Evolutionary conservation across 35 echinoderm and acorn worm species (phyloP).

Genomic region (Lytechinus pictus): DNA sequence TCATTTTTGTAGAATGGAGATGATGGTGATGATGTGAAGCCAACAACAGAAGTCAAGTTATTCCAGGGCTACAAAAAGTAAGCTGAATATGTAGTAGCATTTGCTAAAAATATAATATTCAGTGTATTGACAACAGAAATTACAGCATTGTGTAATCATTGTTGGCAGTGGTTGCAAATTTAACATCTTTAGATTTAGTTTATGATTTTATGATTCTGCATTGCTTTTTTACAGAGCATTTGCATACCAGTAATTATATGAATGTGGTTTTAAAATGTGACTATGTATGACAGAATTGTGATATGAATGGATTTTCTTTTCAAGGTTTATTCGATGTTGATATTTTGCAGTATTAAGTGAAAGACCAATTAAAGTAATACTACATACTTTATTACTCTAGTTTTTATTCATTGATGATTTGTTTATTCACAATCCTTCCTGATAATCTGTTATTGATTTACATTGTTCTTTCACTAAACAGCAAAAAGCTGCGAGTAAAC

Average conservation of each 20-base stretch:
- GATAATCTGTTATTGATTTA: no score
- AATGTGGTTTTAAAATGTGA: no score
- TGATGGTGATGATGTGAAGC: conserved; percentile 85
- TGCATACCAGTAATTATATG: no score
- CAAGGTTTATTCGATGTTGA: no score
- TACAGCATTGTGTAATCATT: neutral
- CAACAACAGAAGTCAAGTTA: conserved; percentile 89
- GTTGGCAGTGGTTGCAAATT: neutral
- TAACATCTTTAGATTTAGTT: neutral
- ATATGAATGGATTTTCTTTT: no score
- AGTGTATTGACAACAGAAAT: no score
- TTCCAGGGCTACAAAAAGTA: conserved; percentile 96
- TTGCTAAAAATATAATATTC: neutral
- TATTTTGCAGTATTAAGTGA: neutral
- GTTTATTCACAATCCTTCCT: no score
- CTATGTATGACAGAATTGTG: no score
- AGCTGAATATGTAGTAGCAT: conserved; percentile 25
- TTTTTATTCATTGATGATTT: neutral
- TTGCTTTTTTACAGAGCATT: no score
- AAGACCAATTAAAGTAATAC: neutral
- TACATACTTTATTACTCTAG: neutral
- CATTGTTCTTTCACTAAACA: neutral
- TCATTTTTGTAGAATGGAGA: conserved; percentile 73
- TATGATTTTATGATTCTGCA: no score
- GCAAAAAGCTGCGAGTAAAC: conserved; percentile 92